Conservation (phyloP, 2,113 vertebrate species). For the Hemiscyllium ocellatum region DNA sequence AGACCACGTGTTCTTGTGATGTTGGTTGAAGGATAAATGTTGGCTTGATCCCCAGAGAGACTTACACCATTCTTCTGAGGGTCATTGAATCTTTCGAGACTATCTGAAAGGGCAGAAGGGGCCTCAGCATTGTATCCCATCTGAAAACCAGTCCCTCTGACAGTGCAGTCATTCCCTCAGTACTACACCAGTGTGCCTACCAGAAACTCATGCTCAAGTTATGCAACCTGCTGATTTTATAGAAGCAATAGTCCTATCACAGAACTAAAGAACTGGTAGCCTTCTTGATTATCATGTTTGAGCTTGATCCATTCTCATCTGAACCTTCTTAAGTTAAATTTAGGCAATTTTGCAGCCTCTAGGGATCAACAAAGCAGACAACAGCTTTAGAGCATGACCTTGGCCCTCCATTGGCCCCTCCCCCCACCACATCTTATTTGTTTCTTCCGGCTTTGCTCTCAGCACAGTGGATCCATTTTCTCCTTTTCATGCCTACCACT, state of each 20-base stretch:
- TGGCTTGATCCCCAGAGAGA: not conserved
- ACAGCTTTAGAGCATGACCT: no score
- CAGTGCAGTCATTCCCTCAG: not conserved
- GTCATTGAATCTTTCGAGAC: not conserved
- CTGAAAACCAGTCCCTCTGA: not conserved
- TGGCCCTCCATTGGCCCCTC: no score
- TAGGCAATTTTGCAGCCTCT: no score
- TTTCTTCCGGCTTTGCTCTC: no score
- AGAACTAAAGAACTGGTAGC: not conserved
- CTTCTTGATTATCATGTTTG: not conserved
- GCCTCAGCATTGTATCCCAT: not conserved
- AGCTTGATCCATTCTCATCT: not conserved
- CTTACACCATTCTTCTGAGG: not conserved
- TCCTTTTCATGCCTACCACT: no score
- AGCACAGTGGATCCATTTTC: no score
- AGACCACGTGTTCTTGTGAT: not conserved
- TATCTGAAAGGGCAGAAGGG: no score
- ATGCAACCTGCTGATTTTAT: not conserved
- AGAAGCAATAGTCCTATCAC: not conserved
- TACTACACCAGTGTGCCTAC: not conserved
- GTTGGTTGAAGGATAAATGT: not conserved
- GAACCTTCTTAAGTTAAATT: no score
- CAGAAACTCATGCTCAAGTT: not conserved
- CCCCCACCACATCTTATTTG: no score
- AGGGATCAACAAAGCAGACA: no score